Evolutionary conservation across 2,113 vertebrate genomes (phyloP).

Genomic region (Gopherus evgoodei): DNA sequence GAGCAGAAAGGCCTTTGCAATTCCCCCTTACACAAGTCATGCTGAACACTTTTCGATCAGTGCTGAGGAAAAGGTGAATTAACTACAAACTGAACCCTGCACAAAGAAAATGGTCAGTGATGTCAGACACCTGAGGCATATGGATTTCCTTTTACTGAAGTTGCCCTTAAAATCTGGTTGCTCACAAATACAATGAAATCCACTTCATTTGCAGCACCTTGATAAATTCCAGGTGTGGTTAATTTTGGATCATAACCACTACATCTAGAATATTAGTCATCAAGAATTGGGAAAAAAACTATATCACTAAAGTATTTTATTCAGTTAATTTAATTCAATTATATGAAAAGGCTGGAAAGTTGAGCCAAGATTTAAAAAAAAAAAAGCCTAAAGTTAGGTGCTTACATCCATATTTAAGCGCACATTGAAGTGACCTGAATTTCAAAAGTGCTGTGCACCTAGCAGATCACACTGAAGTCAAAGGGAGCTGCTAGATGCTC

Average conservation of each 20-base stretch:
- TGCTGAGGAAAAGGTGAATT: not conserved
- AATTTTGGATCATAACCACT: not conserved
- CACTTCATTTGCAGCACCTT: not conserved
- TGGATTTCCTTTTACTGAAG: not conserved
- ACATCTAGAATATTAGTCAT: not conserved
- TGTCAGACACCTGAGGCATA: not conserved
- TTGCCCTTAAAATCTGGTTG: not conserved
- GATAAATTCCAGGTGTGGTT: not conserved
- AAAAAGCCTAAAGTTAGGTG: not conserved
- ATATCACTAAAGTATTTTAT: not conserved
- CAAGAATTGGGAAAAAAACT: not conserved
- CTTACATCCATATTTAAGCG: not conserved
- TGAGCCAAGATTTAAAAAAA: not conserved
- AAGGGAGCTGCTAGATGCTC: not conserved
- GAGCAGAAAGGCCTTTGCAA: not conserved
- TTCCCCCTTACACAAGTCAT: not conserved
- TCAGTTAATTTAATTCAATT: not conserved
- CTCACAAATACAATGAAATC: not conserved
- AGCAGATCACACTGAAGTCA: not conserved
- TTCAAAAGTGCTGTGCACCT: not conserved
- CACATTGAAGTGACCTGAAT: not conserved
- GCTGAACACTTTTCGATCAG: not conserved
- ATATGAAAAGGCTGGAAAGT: not conserved
- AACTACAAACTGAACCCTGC: not conserved
- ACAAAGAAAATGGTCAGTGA: not conserved